Percentiles rank a stretch among this genome's conserved stretches.
Conservation (phyloP, 1,140 invertebrate genomes). For the Zaprionus lachaisei region DNA sequence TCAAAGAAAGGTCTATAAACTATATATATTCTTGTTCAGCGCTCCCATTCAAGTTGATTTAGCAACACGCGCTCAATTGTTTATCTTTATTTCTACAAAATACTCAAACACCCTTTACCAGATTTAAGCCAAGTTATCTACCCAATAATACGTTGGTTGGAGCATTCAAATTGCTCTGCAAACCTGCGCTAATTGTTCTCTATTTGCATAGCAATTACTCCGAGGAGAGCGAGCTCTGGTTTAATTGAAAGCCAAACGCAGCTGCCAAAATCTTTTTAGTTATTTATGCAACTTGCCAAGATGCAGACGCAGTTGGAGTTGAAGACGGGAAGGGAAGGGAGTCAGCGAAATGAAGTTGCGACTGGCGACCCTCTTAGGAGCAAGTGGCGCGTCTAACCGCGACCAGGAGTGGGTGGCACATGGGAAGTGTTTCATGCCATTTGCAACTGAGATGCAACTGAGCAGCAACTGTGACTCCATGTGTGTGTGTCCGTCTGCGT, state of each 20-base stretch:
- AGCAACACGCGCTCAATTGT: no score
- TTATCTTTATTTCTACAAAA: no score
- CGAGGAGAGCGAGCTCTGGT: constrained; percentile 26
- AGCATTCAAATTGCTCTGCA: not conserved
- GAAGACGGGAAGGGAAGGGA: not conserved
- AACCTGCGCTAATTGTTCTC: constrained; percentile 34
- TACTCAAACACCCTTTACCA: no score
- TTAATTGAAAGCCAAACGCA: constrained; percentile 51
- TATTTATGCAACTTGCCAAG: constrained; percentile 40
- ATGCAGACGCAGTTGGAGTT: not conserved
- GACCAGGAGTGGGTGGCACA: not conserved
- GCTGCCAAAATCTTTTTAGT: constrained; percentile 50
- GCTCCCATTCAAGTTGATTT: no score
- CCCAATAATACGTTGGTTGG: not conserved
- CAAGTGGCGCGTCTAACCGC: constrained; percentile 57
- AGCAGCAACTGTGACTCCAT: constrained; percentile 30
- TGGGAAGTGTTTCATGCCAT: constrained; percentile 43
- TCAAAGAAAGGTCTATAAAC: no score
- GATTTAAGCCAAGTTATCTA: no score
- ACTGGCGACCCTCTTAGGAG: constrained; percentile 38
- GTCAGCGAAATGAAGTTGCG: not conserved
- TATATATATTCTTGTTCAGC: no score
- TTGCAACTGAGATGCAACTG: constrained; percentile 56
- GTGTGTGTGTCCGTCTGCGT: not conserved
- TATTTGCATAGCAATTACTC: constrained; percentile 46